A percentile compares a stretch with the other conserved stretches of the same genome.
Conservation (phyloP, 2,888 invertebrate genomes). For the Perdita meconis region DNA sequence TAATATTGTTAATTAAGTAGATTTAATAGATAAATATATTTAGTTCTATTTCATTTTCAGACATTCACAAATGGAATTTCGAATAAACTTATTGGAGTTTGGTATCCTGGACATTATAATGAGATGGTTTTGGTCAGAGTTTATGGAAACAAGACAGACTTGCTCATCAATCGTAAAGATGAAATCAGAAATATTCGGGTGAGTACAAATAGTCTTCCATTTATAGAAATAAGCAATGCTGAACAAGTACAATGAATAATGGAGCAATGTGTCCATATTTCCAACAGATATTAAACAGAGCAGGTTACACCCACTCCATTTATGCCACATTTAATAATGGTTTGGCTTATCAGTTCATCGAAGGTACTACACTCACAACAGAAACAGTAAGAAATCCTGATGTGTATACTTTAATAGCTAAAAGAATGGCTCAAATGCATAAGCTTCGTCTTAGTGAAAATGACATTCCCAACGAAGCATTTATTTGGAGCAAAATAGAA, state of each 20-base stretch:
- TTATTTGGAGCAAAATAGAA: constrained; percentile 91
- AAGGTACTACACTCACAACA: constrained; percentile 91
- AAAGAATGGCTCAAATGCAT: constrained; percentile 93
- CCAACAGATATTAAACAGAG: constrained; percentile 87
- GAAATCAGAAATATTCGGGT: constrained; percentile 88
- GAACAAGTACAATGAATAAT: not conserved
- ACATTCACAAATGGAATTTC: constrained; percentile 97
- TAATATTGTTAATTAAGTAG: not conserved
- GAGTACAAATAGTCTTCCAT: constrained; percentile 41
- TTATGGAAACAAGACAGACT: constrained; percentile 97
- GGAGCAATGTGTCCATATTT: constrained; percentile 7
- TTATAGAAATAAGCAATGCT: not conserved
- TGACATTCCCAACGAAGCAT: constrained; percentile 86
- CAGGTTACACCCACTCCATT: constrained; percentile 93
- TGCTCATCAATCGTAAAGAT: constrained; percentile 94
- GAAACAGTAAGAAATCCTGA: constrained; percentile 87
- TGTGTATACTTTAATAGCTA: constrained; percentile 91
- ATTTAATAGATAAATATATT: not conserved
- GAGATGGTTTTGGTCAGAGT: constrained; percentile 94
- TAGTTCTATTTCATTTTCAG: constrained; percentile 84
- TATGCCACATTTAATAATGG: constrained; percentile 98
- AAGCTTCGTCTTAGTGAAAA: constrained; percentile 85
- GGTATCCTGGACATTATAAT: constrained; percentile 83
- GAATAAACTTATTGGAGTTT: constrained; percentile 92
- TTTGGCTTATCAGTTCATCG: constrained; percentile 94